Base-by-base conservation (phyloP, 2,888 invertebrate species). In the Oligia latruncula region DNA sequence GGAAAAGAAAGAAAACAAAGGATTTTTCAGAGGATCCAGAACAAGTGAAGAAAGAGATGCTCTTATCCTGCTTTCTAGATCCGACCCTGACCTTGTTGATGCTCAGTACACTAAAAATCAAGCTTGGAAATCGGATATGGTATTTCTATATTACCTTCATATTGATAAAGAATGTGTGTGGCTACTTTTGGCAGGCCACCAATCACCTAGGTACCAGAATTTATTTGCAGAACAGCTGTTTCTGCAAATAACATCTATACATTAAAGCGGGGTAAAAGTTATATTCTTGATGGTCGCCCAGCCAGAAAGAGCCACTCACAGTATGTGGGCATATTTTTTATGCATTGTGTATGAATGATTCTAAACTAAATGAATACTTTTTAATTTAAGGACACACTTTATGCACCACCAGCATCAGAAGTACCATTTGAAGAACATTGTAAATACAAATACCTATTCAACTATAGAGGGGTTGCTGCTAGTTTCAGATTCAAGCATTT, bases 31-130 rank as follows among this genome's bases (percentile, higher is more conserved):
- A 80, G 99, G 99, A 1, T 99, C 99, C 0, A 97, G 99, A 87
- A 99, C 99, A 1, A 99, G 98, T 91, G 97, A 98, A 52, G 99
- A 99, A 95, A 97, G 99, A 84, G 99, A 99, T 95, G 97, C 98
- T 49, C 95, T 99, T 55, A 97, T 99, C 85, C 95, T 98, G 74
- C 95, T 99, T n/a, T 98, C 98, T 40, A 97, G 99, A 80, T 97
- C 97, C 77, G 93, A 97, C 46, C 98, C 99, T 1, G 97, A 98
- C 4, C 95, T 99, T 40, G 98, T 98, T 1, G 98, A 99, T 97
- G 99, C 99, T 1, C 98, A 98, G 87, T 99, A 99, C 93, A 99
- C 99, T 0, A 99, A 99, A 95, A 99, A 99, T 95, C 99, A 99
- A 96, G 99, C 99, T 0, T 99, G 99, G 99, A 99, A 99, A 95